A percentile compares a stretch with the other conserved stretches of the same genome.
Evolutionary conservation across 2,888 invertebrate species (phyloP).

Genomic region (Nomada ruficornis): DNA sequence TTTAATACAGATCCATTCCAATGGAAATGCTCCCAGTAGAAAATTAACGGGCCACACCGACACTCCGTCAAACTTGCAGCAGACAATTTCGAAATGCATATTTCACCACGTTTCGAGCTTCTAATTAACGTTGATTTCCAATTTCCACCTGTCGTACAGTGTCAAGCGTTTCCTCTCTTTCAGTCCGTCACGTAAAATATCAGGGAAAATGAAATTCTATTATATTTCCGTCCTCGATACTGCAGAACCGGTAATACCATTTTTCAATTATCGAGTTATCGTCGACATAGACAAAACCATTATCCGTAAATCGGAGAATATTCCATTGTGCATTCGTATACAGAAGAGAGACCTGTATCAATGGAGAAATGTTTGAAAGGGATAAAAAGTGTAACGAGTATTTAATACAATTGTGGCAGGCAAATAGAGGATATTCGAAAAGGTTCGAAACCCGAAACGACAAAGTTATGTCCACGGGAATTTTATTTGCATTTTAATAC

Average conservation of each 20-base stretch:
- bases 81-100: background rate
- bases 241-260: background rate
- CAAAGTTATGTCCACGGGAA: background rate
- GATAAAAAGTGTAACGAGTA: too few species aligned
- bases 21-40: background rate
- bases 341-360: too few species aligned
- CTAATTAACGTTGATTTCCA: slow-evolving; percentile 9
- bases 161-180: background rate
- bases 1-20: background rate
- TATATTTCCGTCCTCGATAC: background rate
- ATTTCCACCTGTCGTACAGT: background rate
- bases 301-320: background rate
- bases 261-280: background rate
- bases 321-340: too few species aligned
- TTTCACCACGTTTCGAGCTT: background rate
- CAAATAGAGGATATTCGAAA: background rate
- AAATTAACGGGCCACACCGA: background rate
- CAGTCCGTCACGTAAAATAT: background rate
- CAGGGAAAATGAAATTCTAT: background rate
- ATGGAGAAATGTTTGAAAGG: too few species aligned
- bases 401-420: background rate
- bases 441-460: background rate
- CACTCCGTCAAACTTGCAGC: background rate
- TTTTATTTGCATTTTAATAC: slow-evolving; percentile 8
- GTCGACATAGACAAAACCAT: background rate